phyloP scores from a whole-genome alignment of 1,140 invertebrate genomes.

The Ceratosolen fusciceps region DNA sequence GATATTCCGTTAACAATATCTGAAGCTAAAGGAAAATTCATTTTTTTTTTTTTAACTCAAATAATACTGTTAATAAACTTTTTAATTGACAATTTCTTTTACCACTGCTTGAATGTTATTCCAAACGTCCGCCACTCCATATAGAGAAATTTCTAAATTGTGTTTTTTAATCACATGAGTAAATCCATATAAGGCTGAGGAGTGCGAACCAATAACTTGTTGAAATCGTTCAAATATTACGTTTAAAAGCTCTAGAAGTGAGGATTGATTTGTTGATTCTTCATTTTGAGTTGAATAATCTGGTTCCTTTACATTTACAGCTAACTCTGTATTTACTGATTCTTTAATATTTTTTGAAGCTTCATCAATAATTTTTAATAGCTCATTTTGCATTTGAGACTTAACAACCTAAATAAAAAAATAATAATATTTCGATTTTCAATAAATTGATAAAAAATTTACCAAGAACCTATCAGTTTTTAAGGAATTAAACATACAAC shows the following conservation, averaged over 20 bases:
- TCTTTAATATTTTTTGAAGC: constrained; percentile 84
- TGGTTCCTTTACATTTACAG: constrained; percentile 38
- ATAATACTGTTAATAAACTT: constrained; percentile 27
- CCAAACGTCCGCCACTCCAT: constrained; percentile 90
- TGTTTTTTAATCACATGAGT: constrained; percentile 74
- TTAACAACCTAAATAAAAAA: constrained; percentile 83
- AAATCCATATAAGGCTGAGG: constrained; percentile 76
- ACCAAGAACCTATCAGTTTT: too few species aligned
- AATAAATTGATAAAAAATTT: too few species aligned
- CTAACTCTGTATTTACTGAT: constrained; percentile 59
- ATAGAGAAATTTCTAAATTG: constrained; percentile 74
- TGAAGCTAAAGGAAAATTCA: constrained; percentile 76
- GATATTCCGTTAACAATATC: constrained; percentile 84
- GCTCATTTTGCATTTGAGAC: constrained; percentile 84
- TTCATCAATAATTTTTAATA: constrained; percentile 82
- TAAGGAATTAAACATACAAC: too few species aligned
- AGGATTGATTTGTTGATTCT: constrained; percentile 55
- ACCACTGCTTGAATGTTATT: constrained; percentile 89
- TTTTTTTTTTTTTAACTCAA: neutral
- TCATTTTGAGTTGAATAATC: constrained; percentile 25
- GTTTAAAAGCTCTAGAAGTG: constrained; percentile 74
- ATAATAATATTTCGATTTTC: too few species aligned
- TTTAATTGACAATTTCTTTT: constrained; percentile 54
- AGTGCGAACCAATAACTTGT: constrained; percentile 80
- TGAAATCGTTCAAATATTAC: constrained; percentile 83